Conservation (phyloP, 1,140 invertebrate genomes). For the Drosophila lacertosa region DNA sequence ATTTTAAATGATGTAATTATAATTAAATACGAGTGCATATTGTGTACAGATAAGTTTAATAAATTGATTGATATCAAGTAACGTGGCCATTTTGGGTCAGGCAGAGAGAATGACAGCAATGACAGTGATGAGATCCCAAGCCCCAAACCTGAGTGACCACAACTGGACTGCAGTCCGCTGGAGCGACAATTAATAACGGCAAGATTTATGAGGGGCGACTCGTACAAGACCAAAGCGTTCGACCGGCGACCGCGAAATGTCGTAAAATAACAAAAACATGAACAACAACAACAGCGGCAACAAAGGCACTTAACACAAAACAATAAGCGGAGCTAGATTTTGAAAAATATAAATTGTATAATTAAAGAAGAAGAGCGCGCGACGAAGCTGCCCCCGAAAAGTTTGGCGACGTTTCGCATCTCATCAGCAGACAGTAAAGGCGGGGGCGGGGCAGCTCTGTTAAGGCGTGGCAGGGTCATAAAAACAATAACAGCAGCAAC, state of each 20-base stretch:
- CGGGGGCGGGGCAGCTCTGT: background rate
- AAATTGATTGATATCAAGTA: conserved; percentile 16
- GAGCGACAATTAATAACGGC: conserved; percentile 70
- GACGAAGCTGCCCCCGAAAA: conserved; percentile 25
- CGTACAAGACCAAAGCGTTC: conserved; percentile 58
- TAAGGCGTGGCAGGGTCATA: conserved; percentile 34
- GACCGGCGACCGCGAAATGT: conserved; percentile 58
- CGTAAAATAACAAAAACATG: conserved; percentile 56
- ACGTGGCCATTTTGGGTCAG: conserved; percentile 13
- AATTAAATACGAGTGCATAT: too few relatives aligned
- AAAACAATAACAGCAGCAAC: conserved; percentile 30
- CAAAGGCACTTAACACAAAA: conserved; percentile 29
- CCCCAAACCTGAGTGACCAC: background rate
- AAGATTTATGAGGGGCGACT: conserved; percentile 65
- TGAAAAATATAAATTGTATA: conserved; percentile 64
- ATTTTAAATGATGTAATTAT: too few relatives aligned
- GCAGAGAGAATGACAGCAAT: too few relatives aligned
- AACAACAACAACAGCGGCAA: conserved; percentile 41
- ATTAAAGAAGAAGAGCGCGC: conserved; percentile 60
- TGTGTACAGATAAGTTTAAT: background rate
- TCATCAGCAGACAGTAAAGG: background rate
- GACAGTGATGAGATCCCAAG: conserved; percentile 21
- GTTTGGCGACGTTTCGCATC: background rate
- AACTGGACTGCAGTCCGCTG: conserved; percentile 1
- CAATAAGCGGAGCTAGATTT: conserved; percentile 36